Base-by-base conservation (phyloP, 2,113 vertebrate genomes). In the Centropus unirufus region DNA sequence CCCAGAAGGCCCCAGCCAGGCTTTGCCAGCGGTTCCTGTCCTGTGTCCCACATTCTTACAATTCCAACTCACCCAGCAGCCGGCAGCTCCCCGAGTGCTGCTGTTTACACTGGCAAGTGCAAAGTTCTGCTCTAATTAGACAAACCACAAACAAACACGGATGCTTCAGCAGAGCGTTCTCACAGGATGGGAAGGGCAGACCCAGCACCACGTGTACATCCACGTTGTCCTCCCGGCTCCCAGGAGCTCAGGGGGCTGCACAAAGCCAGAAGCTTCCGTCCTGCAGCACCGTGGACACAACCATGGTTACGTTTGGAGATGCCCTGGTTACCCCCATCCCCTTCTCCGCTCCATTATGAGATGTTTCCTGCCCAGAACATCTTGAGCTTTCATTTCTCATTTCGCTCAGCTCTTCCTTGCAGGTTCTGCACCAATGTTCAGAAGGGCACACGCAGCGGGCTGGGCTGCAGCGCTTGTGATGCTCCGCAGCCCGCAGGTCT, bases 71-170 rank as follows among this genome's bases (percentile, higher is more conserved):
- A 40, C 21, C 19, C 0, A 0, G 77, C 83, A 88, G 92, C 86
- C 73, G 61, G 90, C 83, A 49, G 68, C 8, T 76, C 78, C 80
- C 72, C 10, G 6, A 86, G 57, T 85, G n/a, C 7, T 79, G 44
- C 57, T 89, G 83, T 90, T 95, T 95, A 96, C 69, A 81, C 64
- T 55, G 76, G 14, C 5, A 74, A 95, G 91, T 70, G 61, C 75
- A 70, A 86, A 95, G 80, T 92, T 90, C 90, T 94, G 88, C 85
- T 86, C 61, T 61, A 92, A 87, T 86, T 40, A 87, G 69, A 61
- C 68, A 90, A 90, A 42, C 88, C 77, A 63, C 84, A 93, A 90
- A 86, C 93, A 94, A 74, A 54, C 16, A 49, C 64, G 87, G 92
- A 78, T 47, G 40, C 83, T 83, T 76, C 0, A 73, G 67, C 84